A percentile compares a stretch with the other conserved stretches of the same genome.
These are phyloP conservation scores for Rhincodon typus DNA, from an alignment of 2,797 vertebrate genomes.

Conservation along the genomic window DNA sequence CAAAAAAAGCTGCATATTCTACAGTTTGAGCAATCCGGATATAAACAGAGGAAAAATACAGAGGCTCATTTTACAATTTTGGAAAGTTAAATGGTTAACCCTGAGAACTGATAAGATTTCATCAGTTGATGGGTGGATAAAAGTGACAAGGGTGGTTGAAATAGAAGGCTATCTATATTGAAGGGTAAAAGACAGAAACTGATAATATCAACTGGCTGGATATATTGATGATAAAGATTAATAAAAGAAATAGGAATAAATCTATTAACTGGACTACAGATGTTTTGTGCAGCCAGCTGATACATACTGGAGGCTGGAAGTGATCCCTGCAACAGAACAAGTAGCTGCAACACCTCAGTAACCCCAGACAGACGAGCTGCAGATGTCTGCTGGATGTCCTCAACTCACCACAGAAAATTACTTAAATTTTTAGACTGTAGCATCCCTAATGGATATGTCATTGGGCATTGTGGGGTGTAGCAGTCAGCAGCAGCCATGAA, in stretches of 20 bases:
- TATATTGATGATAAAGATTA: neutral
- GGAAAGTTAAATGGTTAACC: neutral
- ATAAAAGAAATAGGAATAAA: neutral
- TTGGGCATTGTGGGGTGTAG: too few relatives aligned
- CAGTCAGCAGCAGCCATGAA: neutral
- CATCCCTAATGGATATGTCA: neutral
- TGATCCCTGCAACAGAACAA: neutral
- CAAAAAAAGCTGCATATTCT: neutral
- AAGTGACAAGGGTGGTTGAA: neutral
- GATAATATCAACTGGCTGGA: neutral
- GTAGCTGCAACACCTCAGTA: neutral
- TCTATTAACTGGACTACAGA: neutral
- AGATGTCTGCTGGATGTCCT: neutral
- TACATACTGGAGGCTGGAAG: neutral
- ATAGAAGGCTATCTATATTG: neutral
- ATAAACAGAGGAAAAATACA: neutral
- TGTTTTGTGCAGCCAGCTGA: neutral
- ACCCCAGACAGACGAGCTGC: neutral
- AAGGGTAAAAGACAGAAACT: neutral
- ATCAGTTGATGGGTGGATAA: neutral
- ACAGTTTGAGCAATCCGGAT: neutral
- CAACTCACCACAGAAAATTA: neutral
- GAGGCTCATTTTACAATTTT: neutral
- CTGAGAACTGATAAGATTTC: neutral
- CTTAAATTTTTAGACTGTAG: neutral